phyloP scores from a whole-genome alignment of 2,888 invertebrate species.

The Troides aeacus region DNA sequence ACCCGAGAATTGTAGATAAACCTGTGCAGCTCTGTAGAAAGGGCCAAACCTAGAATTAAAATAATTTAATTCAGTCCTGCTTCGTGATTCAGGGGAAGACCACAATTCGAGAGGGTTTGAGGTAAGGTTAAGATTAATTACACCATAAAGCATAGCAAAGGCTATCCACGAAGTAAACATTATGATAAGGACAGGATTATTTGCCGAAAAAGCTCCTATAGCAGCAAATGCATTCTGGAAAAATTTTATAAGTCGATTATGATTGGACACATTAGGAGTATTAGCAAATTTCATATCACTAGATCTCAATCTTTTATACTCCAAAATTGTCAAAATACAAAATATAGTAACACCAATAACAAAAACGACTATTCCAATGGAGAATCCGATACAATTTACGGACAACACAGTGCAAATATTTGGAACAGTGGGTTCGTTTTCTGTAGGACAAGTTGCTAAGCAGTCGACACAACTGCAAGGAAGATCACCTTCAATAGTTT shows the following conservation, averaged over 20 bases:
- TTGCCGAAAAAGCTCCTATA: slow-evolving; percentile 81
- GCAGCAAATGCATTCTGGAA: slow-evolving; percentile 57
- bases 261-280: slow-evolving; percentile 40
- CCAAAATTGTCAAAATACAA: slow-evolving; percentile 46
- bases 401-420: slow-evolving; percentile 79
- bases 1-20: slow-evolving; percentile 86
- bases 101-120: slow-evolving; percentile 96
- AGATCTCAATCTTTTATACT: slow-evolving; percentile 36
- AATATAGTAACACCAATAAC: slow-evolving; percentile 61
- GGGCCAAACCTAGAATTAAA: slow-evolving; percentile 93
- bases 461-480: slow-evolving; percentile 91
- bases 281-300: slow-evolving; percentile 10
- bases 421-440: slow-evolving; percentile 59
- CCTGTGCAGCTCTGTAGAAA: slow-evolving; percentile 93
- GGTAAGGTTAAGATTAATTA: slow-evolving; percentile 84
- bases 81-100: slow-evolving; percentile 90
- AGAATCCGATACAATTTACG: slow-evolving; percentile 83
- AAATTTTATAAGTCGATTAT: slow-evolving; percentile 34
- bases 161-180: slow-evolving; percentile 81
- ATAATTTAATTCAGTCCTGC: slow-evolving; percentile 91
- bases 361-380: slow-evolving; percentile 79
- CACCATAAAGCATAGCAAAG: slow-evolving; percentile 84
- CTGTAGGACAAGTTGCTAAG: slow-evolving; percentile 79
- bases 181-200: slow-evolving; percentile 82
- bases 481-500: slow-evolving; percentile 75